These are phyloP conservation scores for Leucania comma DNA, from an alignment of 2,888 invertebrate species.

Conservation along the genomic window DNA sequence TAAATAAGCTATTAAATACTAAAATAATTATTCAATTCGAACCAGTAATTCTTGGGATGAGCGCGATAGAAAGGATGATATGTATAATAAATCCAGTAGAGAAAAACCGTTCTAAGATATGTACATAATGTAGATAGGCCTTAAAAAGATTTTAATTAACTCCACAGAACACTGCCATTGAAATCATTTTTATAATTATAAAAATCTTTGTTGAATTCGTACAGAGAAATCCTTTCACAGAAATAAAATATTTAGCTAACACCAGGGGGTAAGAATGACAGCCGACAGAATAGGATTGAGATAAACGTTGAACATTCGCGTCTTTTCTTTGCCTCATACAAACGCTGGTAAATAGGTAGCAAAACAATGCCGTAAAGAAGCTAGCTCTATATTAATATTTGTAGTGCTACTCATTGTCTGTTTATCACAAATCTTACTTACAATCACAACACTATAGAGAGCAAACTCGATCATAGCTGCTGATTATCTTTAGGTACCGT, in stretches of 20 bases:
- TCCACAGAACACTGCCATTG: neutral
- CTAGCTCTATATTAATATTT: neutral
- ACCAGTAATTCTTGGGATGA: no score
- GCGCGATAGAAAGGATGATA: no score
- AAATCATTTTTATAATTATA: neutral
- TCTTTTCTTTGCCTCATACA: neutral
- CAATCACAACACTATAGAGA: no score
- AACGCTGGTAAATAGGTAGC: neutral
- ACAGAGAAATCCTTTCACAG: conserved; percentile 3
- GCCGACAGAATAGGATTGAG: neutral
- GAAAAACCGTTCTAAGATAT: no score
- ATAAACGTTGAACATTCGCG: neutral
- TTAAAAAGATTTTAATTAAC: conserved; percentile 8
- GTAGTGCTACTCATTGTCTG: neutral
- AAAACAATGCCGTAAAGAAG: neutral
- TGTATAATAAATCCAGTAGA: no score
- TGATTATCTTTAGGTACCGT: no score
- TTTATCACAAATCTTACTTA: no score
- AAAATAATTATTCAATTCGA: no score
- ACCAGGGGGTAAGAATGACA: neutral
- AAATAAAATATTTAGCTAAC: conserved; percentile 3
- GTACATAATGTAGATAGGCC: neutral
- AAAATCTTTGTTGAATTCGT: neutral
- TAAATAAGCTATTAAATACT: no score
- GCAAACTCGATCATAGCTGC: neutral